phyloP scores from a whole-genome alignment of 2,888 invertebrate species.

The Chrysolina oricalcia region DNA sequence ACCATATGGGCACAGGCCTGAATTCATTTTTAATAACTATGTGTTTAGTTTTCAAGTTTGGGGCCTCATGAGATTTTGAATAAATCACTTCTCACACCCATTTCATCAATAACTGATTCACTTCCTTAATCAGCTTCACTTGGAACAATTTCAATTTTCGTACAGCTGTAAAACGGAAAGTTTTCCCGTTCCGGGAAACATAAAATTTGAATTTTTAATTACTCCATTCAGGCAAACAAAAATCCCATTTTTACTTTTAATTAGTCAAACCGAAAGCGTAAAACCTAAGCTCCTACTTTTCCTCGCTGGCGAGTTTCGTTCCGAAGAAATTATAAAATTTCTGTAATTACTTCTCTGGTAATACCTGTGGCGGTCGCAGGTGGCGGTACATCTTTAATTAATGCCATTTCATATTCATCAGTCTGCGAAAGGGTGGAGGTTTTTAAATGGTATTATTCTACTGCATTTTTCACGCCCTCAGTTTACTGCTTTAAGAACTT shows the following conservation, averaged over 20 bases:
- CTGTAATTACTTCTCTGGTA: conserved; percentile 69
- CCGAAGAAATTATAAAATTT: conserved; percentile 69
- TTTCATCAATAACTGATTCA: conserved; percentile 33
- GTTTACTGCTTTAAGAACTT: not conserved
- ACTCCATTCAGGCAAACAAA: conserved; percentile 70
- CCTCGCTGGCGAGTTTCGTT: conserved; percentile 46
- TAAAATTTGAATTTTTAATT: conserved; percentile 70
- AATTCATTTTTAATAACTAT: no score
- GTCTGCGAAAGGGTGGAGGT: conserved; percentile 55
- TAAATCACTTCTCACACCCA: no score
- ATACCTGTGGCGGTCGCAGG: conserved; percentile 70
- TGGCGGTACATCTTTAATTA: conserved; percentile 71
- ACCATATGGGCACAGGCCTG: no score
- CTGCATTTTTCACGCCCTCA: not conserved
- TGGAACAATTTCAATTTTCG: conserved; percentile 31
- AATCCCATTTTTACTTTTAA: conserved; percentile 72
- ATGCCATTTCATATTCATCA: conserved; percentile 72
- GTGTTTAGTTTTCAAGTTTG: no score
- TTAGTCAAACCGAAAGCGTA: conserved; percentile 58
- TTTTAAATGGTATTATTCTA: conserved; percentile 56
- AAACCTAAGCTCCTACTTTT: conserved; percentile 52
- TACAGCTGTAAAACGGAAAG: conserved; percentile 51
- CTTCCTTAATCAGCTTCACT: not conserved
- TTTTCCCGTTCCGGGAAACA: conserved; percentile 61
- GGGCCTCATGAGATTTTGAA: no score